Base-by-base conservation (phyloP, 2,113 vertebrate genomes). In the Cinclus cinclus region DNA sequence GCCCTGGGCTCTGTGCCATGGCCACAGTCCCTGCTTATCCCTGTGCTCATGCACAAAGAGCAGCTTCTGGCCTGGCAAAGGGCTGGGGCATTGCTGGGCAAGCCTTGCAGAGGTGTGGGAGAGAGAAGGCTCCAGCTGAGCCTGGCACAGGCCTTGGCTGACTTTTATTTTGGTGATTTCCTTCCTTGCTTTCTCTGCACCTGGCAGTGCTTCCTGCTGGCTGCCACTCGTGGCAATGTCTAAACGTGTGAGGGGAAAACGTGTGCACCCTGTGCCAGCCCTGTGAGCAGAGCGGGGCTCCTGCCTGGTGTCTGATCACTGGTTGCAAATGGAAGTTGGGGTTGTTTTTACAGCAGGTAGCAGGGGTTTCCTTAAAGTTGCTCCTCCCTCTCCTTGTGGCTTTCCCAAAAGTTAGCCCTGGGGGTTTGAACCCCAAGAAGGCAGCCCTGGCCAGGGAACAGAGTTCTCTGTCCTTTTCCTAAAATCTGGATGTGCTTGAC, bases 31-130 rank as follows among this genome's bases (percentile, higher is more conserved):
- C 59, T 71, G 22, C 56, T 50, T 18, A 2, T 28, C 49, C 35
- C 6, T 1, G 0, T 25, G 23, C 2, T n/a, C 1, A 0, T 30
- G 50, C 67, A 5, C 58, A 63, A 3, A 4, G 9, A 47, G 82
- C 28, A 22, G 35, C 49, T 60, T 8, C 27, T 46, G 82, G 53
- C 73, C 74, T 30, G 64, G 87, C 55, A 17, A 20, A 41, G 44
- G 46, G 65, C 58, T 89, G 55, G 46, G 83, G 59, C 0, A 0
- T 39, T 81, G 69, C 81, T 74, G 81, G 59, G 47, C 1, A 17
- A 16, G 68, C 42, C 64, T 65, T 0, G 5, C 39, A 16, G 46
- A 92, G 82, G 62, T 73, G 82, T 7, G 46, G 8, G 84, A 52
- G 55, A 21, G 39, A 42, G 2, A n/a, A 41, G 55, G 71, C 11